Percentiles rank a stretch among this genome's conserved stretches.
These are phyloP conservation scores for Clarias batrachus DNA, from an alignment of 2,113 vertebrate species.

Conservation along the genomic window DNA sequence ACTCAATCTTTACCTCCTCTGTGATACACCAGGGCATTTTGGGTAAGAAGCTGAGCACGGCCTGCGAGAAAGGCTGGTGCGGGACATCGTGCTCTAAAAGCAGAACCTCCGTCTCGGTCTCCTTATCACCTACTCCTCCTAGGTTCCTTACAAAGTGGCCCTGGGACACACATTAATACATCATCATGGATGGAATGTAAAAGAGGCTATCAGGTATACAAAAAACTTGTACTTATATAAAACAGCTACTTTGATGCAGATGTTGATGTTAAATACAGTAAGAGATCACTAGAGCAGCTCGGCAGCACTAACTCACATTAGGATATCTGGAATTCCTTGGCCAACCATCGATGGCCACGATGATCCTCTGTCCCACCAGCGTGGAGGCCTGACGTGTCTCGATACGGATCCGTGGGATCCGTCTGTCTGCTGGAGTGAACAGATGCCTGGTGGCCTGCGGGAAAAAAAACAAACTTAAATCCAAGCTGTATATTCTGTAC, in stretches of 20 bases:
- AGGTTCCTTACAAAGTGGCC: constrained; percentile 95
- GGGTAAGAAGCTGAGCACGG: constrained; percentile 90
- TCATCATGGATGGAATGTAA: neutral
- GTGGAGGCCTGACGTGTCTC: constrained; percentile 89
- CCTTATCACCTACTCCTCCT: constrained; percentile 88
- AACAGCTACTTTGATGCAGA: neutral
- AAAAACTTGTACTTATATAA: neutral
- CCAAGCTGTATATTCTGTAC: neutral
- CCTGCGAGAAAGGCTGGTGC: constrained; percentile 91
- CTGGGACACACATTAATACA: constrained; percentile 61
- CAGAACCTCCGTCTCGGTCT: constrained; percentile 91
- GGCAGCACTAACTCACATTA: constrained; percentile 76
- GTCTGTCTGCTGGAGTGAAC: constrained; percentile 92
- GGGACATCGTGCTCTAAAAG: constrained; percentile 95
- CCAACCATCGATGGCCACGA: constrained; percentile 96
- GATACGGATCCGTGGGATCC: constrained; percentile 92
- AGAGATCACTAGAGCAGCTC: neutral
- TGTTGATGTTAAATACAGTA: neutral
- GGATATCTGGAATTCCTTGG: constrained; percentile 95
- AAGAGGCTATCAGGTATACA: too few species aligned
- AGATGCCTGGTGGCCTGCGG: constrained; percentile 89
- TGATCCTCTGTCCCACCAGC: constrained; percentile 88
- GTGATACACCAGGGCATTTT: constrained; percentile 93
- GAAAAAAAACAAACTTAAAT: neutral
- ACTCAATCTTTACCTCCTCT: constrained; percentile 72